Evolutionary conservation across 2,888 invertebrate species (phyloP).

Genomic region (Microctonus hyperodae): DNA sequence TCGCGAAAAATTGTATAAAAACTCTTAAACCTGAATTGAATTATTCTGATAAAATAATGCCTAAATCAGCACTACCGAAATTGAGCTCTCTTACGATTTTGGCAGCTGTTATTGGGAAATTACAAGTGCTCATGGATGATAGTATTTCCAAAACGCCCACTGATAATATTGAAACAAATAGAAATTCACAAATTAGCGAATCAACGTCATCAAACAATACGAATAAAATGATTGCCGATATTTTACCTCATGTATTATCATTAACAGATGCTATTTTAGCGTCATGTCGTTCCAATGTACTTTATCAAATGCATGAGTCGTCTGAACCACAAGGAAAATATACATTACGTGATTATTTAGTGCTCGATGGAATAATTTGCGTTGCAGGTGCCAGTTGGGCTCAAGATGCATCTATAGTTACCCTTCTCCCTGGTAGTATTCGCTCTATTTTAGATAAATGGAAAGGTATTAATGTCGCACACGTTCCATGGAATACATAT

Average conservation of each 20-base stretch:
- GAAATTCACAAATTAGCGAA: slow-evolving; percentile 48
- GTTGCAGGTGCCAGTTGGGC: slow-evolving; percentile 64
- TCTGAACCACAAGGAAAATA: slow-evolving; percentile 60
- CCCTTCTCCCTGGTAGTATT: slow-evolving; percentile 67
- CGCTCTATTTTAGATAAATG: slow-evolving; percentile 70
- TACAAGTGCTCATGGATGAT: slow-evolving; percentile 71
- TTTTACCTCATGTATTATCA: slow-evolving; percentile 72
- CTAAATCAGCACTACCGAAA: slow-evolving; percentile 67
- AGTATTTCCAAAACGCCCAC: slow-evolving; percentile 55
- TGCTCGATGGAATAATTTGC: slow-evolving; percentile 58
- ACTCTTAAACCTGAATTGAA: slow-evolving; percentile 65
- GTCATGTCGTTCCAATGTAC: slow-evolving; percentile 62
- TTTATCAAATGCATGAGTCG: slow-evolving; percentile 64
- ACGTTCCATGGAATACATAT: slow-evolving; percentile 73
- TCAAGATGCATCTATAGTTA: slow-evolving; percentile 65
- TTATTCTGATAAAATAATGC: slow-evolving; percentile 56
- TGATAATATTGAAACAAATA: slow-evolving; percentile 57
- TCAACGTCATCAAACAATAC: slow-evolving; percentile 45
- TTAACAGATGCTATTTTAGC: slow-evolving; percentile 71
- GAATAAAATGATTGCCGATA: slow-evolving; percentile 66
- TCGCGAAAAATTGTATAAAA: slow-evolving; percentile 70
- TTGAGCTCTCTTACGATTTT: slow-evolving; percentile 78
- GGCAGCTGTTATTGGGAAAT: slow-evolving; percentile 78
- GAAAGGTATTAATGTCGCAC: slow-evolving; percentile 67
- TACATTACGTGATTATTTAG: slow-evolving; percentile 63